Base-by-base conservation (phyloP, 64 coral and sea anemone genomes). In the Stylophora pistillata region DNA sequence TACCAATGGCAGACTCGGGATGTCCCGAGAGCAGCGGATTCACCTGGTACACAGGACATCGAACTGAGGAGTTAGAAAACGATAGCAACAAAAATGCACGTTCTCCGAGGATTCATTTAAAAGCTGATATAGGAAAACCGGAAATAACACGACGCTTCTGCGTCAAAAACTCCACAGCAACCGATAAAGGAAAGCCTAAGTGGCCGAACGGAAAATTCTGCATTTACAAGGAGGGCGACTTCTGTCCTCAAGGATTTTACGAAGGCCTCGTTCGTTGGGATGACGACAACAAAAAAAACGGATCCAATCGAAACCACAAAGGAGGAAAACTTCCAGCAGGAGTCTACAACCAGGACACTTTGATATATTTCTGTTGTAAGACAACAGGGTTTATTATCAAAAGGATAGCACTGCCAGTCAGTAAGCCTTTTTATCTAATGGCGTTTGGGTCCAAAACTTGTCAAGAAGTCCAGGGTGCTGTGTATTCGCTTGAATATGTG, bases 181-280 rank as follows among this genome's bases (percentile, higher is more conserved):
- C 75, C 21, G 75, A 88, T 30, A 37, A 81, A 13, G 18, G 15
- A 7, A 76, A 56, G 23, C 64, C 84, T 20, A 60, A 87, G 21
- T 92, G 91, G 91, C 85, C 85, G 20, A 86, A 87, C 12, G 91
- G 91, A 28, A 87, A 79, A 62, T 92, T 87, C 71, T 92, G 91
- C 21, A 87, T 92, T 78, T 92, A 92, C 57, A 85, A 92, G 63
- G 74, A 84, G 78, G 85, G 91, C 10, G 55, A 23, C 30, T 47
- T 61, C 1, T 92, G 91, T 29, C 85, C 91, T 0, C 56, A 13
- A 72, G 86, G 64, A 52, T 92, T 92, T 20, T 21, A 87, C 54
- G 31, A 55, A n/a, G 91, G 91, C 26, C 87, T 56, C 74, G 85
- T 92, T 15, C 31, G 79, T 13, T 87, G 74, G 85, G 91, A 92